Conservation (phyloP, 2,113 vertebrate species). For the Antechinus flavipes region DNA sequence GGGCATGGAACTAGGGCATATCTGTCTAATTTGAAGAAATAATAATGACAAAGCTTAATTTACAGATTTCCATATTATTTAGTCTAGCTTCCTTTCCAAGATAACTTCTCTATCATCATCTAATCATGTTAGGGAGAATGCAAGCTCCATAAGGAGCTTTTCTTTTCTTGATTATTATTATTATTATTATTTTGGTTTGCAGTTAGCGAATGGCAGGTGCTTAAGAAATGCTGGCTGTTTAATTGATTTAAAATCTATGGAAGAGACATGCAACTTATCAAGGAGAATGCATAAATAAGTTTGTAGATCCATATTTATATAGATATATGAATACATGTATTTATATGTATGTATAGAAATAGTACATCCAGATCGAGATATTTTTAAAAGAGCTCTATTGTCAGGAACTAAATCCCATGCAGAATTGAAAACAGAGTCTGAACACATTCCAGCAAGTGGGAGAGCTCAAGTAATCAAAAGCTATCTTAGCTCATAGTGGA, state of each 20-base stretch:
- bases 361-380: constrained; percentile 19
- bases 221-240: background rate
- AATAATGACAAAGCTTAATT: background rate
- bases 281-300: background rate
- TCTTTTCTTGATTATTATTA: background rate
- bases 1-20: background rate
- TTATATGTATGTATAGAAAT: background rate
- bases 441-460: constrained; percentile 42
- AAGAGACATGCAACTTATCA: background rate
- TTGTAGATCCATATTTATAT: background rate
- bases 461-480: constrained; percentile 65
- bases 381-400: background rate
- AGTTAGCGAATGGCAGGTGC: background rate
- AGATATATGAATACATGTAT: constrained; percentile 41
- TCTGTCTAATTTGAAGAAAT: background rate
- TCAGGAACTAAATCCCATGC: constrained; percentile 53
- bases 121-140: background rate
- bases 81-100: background rate
- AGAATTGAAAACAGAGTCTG: constrained; percentile 41
- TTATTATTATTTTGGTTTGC: too few species aligned
- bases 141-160: background rate
- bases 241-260: background rate
- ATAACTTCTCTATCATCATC: background rate
- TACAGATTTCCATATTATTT: background rate
- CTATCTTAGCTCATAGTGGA: constrained; percentile 45